Evolutionary conservation across 2,113 vertebrate genomes (phyloP).

Genomic region (Onychorhynchus coronatus): DNA sequence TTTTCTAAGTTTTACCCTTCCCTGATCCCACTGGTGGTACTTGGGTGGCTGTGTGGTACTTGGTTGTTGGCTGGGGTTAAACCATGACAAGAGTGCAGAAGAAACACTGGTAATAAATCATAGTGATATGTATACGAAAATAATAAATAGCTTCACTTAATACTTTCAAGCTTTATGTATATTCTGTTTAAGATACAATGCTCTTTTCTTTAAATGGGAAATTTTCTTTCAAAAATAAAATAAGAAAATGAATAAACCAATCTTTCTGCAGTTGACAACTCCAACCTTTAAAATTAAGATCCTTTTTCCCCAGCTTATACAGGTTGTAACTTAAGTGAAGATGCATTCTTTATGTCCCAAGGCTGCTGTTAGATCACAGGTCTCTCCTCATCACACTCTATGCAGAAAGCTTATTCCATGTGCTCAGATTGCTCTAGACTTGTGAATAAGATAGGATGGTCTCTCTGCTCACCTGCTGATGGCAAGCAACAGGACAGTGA

Average conservation of each 20-base stretch:
- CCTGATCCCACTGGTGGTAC: no score
- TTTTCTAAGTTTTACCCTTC: neutral
- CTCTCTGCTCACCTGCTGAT: neutral
- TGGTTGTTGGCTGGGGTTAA: no score
- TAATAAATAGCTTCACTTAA: neutral
- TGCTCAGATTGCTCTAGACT: neutral
- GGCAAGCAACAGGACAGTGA: neutral
- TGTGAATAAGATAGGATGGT: neutral
- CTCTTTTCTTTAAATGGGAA: neutral
- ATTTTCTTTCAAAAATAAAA: neutral
- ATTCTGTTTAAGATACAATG: neutral
- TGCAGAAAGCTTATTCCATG: neutral
- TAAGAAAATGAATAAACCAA: neutral
- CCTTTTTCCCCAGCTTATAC: neutral
- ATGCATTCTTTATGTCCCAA: neutral
- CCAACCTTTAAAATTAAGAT: neutral
- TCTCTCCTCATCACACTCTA: neutral
- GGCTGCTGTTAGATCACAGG: neutral
- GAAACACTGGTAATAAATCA: neutral
- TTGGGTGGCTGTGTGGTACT: neutral
- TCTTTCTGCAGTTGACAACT: neutral
- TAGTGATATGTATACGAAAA: neutral
- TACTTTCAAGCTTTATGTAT: neutral
- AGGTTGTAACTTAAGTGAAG: neutral
- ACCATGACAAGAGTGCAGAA: neutral